Base-by-base conservation (phyloP, 2,888 invertebrate species). In the Uloborus plumipes region DNA sequence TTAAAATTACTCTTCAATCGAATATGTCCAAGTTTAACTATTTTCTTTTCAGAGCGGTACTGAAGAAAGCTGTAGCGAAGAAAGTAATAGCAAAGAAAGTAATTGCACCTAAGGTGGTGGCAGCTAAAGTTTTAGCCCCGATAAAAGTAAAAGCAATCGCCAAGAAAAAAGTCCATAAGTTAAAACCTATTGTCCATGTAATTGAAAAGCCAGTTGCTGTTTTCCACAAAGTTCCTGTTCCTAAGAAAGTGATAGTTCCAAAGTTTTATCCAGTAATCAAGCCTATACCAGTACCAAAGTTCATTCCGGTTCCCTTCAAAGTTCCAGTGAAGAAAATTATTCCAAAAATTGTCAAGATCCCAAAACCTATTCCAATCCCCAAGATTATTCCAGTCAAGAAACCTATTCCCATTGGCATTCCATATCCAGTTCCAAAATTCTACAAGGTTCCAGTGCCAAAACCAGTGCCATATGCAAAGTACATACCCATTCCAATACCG, bases 261-360 rank as follows among this genome's bases (percentile, higher is more conserved):
- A 83, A 83, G 31, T 83, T 77, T 39, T 76, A 75, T 59, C 72
- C 72, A 22, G 77, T 83, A 2, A 58, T 47, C 22, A 83, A 83
- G 22, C 62, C 67, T 7, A 83, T 83, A 13, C 83, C 73, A 51
- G 31, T 77, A 20, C 83, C 83, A 0, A 83, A 83, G 49, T 58
- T 83, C 0, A 39, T 83, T n/a, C 83, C 77, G 0, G 83, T 83
- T 11, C 83, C 83, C n/a, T 67, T 73, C 50, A 83, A 83, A 73
- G 77, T 83, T 18, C 83, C 83, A 31, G 50, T 83, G 1, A 77
- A 75, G 59, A 83, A 83, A 31, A 73, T 77, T 18, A 83, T 83
- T 55, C 83, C 83, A 7, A 83, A 83, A 22, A 72, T 83, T 22
- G 83, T 83, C 58, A 83, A 83, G 71, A 83, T 83, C 31, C 83